Conservation (phyloP, 1,140 invertebrate genomes). For the Bombus sylvicola region DNA sequence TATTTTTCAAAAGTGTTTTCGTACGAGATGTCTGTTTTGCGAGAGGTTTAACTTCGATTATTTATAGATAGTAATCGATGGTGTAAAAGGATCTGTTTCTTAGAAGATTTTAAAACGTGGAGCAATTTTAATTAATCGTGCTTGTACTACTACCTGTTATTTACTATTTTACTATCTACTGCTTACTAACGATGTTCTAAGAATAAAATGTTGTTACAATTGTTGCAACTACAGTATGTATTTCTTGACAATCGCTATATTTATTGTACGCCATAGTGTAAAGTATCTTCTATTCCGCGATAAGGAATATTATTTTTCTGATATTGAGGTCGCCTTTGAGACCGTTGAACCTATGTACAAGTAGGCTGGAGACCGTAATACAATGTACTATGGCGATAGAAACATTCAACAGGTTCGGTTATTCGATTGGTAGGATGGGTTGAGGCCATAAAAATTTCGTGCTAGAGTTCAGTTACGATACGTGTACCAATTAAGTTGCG, state of each 20-base stretch:
- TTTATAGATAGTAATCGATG: background rate
- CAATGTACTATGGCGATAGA: background rate
- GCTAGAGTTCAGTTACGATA: background rate
- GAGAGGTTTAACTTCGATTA: background rate
- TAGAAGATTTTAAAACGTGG: too few species aligned
- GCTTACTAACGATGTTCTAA: background rate
- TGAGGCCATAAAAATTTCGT: background rate
- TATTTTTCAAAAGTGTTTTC: too few species aligned
- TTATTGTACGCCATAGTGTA: background rate
- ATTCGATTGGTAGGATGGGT: background rate
- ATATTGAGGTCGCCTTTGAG: background rate
- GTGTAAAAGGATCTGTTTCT: too few species aligned
- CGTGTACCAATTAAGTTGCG: background rate
- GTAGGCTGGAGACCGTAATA: background rate
- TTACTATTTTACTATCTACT: too few species aligned
- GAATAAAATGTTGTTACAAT: background rate
- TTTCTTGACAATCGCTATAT: background rate
- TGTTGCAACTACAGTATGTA: background rate
- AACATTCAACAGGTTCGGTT: constrained; percentile 6
- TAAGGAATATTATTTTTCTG: background rate
- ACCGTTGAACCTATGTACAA: background rate
- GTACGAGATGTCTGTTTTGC: too few species aligned
- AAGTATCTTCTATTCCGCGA: too few species aligned
- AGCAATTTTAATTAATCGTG: too few species aligned
- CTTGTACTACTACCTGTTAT: too few species aligned